Evolutionary conservation across 2,113 vertebrate species (phyloP), one percentile per base, ranked within the genome.

Genomic region (Prolemur simus): DNA sequence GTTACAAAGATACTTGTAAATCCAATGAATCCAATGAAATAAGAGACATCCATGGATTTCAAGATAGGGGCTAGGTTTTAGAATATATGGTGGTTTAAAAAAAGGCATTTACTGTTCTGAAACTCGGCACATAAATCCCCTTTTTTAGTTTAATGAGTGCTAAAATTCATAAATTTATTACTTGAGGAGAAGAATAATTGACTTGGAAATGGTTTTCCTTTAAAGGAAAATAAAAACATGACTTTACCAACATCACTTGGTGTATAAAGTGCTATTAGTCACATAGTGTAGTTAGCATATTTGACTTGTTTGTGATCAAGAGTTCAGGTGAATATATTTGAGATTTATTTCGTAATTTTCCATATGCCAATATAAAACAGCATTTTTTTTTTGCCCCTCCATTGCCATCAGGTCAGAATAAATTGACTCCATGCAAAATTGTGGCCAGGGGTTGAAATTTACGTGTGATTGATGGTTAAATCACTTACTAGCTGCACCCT

Each of bases 341-440:
- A 97, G 98, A 98, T 98, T 98, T 98, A 98, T 98, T 97, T 97
- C 97, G 97, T 96, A 98, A 98, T 98, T 98, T 98, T 97, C 94
- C 89, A 92, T 82, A 77, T 90, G 96, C 87, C 98, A 96, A 81
- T 93, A 87, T 89, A 98, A 98, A 98, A 92, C 86, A 97, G 93
- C 87, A 94, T 95, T 94, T 76, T 76, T 54, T 97, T 89, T 42
- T n/a, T n/a, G 71, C 66, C 69, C 42, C 93, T 96, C 63, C 90
- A 95, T 97, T 97, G 94, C 89, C 80, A 98, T 97, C 93, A 95
- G 23, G 49, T 94, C 90, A 49, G 94, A 98, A 98, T 98, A 98
- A 98, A 94, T 95, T 93, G 93, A 87, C 56, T 98, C 92, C 78
- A 97, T 97, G 92, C 85, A 98, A 98, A 98, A 95, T 94, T 39